Percentiles rank a stretch among this genome's conserved stretches.
These are phyloP conservation scores for Cotesia vestalis DNA, from an alignment of 1,140 invertebrate species.

Conservation along the genomic window DNA sequence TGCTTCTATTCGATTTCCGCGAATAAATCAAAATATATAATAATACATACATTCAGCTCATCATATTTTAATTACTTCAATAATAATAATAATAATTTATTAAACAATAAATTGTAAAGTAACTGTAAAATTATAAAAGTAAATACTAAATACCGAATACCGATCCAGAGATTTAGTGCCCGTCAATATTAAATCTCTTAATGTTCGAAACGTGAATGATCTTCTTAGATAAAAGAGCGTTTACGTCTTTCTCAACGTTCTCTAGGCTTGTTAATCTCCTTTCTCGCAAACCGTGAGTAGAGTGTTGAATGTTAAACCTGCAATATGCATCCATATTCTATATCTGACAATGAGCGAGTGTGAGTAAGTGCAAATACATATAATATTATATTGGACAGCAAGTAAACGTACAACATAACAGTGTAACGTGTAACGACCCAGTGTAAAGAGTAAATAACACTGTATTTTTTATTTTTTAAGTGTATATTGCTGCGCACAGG, in stretches of 20 bases:
- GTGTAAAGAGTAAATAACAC: neutral
- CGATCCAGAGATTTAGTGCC: neutral
- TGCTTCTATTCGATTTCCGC: neutral
- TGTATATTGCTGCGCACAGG: slow-evolving; percentile 2
- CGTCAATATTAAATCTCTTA: too few species aligned
- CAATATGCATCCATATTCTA: too few species aligned
- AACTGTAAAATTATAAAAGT: too few species aligned
- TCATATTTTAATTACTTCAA: neutral
- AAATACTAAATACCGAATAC: too few species aligned
- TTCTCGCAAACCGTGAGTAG: slow-evolving; percentile 13
- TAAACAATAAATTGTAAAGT: too few species aligned
- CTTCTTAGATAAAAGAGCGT: neutral
- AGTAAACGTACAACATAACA: too few species aligned
- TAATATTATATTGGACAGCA: too few species aligned
- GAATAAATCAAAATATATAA: neutral
- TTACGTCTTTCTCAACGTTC: neutral
- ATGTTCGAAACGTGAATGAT: neutral
- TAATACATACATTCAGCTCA: neutral
- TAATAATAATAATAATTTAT: neutral
- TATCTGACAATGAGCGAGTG: neutral
- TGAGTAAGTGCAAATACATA: neutral
- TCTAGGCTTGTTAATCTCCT: slow-evolving; percentile 25
- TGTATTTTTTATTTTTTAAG: neutral
- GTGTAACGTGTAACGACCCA: neutral
- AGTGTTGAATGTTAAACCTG: too few species aligned